A percentile compares a stretch with the other conserved stretches of the same genome.
These are phyloP conservation scores for Diceros bicornis DNA, from an alignment of 2,797 vertebrate species.

Conservation along the genomic window DNA sequence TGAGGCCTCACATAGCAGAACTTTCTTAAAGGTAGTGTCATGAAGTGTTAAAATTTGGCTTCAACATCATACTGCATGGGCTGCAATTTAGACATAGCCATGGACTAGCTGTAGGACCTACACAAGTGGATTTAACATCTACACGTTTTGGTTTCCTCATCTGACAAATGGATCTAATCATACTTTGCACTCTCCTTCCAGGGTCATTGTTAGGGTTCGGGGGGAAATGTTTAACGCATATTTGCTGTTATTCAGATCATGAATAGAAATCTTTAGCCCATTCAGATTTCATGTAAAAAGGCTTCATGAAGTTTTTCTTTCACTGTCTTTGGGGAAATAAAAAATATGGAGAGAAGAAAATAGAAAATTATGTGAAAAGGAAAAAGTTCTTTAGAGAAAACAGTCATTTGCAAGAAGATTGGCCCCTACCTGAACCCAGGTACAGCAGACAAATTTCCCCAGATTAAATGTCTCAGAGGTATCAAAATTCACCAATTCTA, in stretches of 20 bases:
- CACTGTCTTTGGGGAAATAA: background rate
- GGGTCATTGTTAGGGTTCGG: background rate
- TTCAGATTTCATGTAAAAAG: background rate
- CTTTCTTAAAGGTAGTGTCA: background rate
- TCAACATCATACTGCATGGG: background rate
- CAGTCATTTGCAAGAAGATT: constrained; percentile 45
- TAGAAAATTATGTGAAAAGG: background rate
- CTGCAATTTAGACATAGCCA: background rate
- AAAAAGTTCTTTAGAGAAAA: background rate
- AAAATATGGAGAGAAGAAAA: constrained; percentile 14
- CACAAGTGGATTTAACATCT: background rate
- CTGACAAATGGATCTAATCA: background rate
- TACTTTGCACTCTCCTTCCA: background rate
- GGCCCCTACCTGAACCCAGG: constrained; percentile 29
- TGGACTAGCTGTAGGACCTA: background rate
- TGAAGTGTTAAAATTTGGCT: background rate
- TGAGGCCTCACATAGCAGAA: background rate
- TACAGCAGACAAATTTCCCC: constrained; percentile 23
- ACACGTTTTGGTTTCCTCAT: constrained; percentile 20
- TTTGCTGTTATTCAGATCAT: background rate
- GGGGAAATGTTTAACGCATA: background rate
- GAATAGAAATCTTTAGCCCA: constrained; percentile 25
- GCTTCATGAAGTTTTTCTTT: background rate
- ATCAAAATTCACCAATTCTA: constrained; percentile 83
- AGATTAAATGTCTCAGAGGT: constrained; percentile 72